These are phyloP conservation scores for Addax nasomaculatus DNA, from an alignment of 2,113 vertebrate genomes.

Conservation along the genomic window DNA sequence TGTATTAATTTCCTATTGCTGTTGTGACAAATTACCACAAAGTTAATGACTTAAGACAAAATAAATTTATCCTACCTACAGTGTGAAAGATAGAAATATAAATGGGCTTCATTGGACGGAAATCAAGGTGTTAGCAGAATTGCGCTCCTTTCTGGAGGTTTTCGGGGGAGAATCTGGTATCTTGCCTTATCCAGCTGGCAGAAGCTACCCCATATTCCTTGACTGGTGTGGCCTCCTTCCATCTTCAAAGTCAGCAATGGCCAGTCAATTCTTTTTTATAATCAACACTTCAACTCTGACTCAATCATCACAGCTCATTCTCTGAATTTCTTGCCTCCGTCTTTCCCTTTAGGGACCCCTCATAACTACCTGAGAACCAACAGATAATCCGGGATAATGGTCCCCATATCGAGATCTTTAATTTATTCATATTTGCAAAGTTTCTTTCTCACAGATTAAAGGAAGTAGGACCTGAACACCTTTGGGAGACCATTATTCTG, in stretches of 20 bases:
- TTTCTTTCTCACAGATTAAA: neutral
- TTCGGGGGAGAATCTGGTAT: neutral
- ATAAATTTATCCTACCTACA: neutral
- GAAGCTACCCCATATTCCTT: neutral
- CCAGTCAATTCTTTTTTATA: neutral
- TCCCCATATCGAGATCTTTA: neutral
- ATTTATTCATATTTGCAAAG: neutral
- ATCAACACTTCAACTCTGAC: neutral
- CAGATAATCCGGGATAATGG: neutral
- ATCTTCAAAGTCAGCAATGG: neutral
- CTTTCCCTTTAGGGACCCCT: neutral
- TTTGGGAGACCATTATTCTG: neutral
- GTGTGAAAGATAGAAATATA: neutral
- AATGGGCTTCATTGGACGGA: neutral
- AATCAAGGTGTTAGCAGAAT: neutral
- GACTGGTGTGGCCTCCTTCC: fast-evolving
- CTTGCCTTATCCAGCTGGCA: neutral
- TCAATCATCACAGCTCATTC: neutral
- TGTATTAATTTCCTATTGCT: neutral
- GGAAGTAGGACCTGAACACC: neutral
- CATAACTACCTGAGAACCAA: neutral
- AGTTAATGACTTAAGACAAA: neutral
- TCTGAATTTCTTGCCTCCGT: neutral
- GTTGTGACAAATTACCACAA: neutral
- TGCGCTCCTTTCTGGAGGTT: neutral